Evolutionary conservation across 2,113 vertebrate genomes (phyloP).

Genomic region (Sporophila hypoxantha): DNA sequence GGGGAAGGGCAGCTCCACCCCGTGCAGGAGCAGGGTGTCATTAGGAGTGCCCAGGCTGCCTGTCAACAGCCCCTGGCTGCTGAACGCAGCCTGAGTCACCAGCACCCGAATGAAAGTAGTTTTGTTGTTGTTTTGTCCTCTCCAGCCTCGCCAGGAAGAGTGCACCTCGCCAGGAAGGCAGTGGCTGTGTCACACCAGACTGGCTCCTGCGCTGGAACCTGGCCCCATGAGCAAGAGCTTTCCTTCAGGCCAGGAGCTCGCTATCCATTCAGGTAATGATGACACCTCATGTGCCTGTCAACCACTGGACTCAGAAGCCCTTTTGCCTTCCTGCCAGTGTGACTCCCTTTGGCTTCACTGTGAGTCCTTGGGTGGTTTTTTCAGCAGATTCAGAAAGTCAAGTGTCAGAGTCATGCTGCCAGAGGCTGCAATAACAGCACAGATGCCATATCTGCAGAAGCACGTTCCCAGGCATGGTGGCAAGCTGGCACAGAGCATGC

Average conservation of each 20-base stretch:
- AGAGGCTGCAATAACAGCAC: background rate
- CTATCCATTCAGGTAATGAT: background rate
- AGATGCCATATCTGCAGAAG: background rate
- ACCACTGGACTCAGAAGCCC: background rate
- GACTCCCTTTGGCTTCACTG: background rate
- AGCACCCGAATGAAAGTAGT: constrained; percentile 59
- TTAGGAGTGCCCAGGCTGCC: constrained; percentile 32
- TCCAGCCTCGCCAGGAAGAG: background rate
- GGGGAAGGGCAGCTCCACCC: constrained; percentile 41
- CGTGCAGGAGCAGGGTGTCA: constrained; percentile 30
- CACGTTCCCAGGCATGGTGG: rapidly evolving
- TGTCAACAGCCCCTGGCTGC: constrained; percentile 16
- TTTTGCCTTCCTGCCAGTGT: background rate
- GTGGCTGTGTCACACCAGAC: background rate
- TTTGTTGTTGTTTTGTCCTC: constrained; percentile 47
- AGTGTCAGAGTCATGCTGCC: background rate
- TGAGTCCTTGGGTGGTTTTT: background rate
- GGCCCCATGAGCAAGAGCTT: background rate
- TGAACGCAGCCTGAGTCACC: constrained; percentile 50
- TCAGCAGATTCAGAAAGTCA: background rate
- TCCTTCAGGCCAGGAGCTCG: background rate
- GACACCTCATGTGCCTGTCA: background rate
- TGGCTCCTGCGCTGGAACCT: background rate
- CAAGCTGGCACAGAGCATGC: rapidly evolving
- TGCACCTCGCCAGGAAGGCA: background rate